phyloP scores from a whole-genome alignment of 1,140 invertebrate species.

The Tetramorium alpestre region DNA sequence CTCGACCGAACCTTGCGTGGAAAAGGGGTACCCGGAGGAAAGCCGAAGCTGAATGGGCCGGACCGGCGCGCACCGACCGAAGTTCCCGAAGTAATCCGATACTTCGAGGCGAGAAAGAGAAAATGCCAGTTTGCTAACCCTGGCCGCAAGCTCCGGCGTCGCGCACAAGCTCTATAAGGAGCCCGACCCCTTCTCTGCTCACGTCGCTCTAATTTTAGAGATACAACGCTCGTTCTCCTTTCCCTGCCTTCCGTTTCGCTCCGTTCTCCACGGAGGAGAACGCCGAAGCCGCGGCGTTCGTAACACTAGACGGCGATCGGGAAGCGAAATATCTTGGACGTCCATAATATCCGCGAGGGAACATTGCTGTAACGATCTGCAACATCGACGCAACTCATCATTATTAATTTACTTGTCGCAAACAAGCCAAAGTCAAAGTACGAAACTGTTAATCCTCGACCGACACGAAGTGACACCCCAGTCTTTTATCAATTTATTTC shows the following conservation, averaged over 20 bases:
- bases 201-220: slow-evolving; percentile 83
- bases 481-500: neutral
- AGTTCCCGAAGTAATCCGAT: slow-evolving; percentile 81
- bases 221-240: slow-evolving; percentile 51
- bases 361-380: neutral
- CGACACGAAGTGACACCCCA: neutral
- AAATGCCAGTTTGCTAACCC: slow-evolving; percentile 81
- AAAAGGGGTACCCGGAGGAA: slow-evolving; percentile 63
- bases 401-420: slow-evolving; percentile 7
- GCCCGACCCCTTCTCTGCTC: slow-evolving; percentile 81
- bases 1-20: slow-evolving; percentile 51
- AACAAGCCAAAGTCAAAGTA: neutral
- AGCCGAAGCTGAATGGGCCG: slow-evolving; percentile 71
- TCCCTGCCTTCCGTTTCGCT: neutral
- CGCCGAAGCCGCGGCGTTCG: neutral
- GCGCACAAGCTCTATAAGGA: slow-evolving; percentile 85
- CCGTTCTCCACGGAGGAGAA: slow-evolving; percentile 4
- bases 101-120: slow-evolving; percentile 77
- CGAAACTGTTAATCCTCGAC: neutral
- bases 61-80: slow-evolving; percentile 58
- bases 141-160: slow-evolving; percentile 79
- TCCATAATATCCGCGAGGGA: neutral
- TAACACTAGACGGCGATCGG: neutral
- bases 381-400: too few relatives aligned
- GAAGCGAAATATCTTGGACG: neutral